Evolutionary conservation across 2,888 invertebrate genomes (phyloP), one percentile per base, ranked within the genome.

Genomic region (Dryocosmus kuriphilus): DNA sequence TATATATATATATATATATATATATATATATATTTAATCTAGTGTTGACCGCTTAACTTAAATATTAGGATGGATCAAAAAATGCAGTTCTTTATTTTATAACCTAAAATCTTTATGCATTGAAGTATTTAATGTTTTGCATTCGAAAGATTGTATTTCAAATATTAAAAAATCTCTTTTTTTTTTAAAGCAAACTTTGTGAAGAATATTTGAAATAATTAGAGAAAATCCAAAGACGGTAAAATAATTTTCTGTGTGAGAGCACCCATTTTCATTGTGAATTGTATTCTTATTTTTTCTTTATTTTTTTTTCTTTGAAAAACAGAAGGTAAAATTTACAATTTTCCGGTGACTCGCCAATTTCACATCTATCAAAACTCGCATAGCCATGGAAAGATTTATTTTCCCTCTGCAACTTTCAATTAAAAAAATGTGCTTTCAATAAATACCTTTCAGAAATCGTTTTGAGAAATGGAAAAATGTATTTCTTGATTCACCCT

Each of bases 41-140:
- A 88, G 86, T 86, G 81, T 86, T 85, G 83, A 85, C 82, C 81
- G 76, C 80, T 82, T 81, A 78, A 83, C 78, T 81, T 51, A 82
- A 83, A 85, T 67, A 81, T 80, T 80, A 51, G 30, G 46, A n/a
- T 51, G 51, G 30, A 71, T 71, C 51, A n/a, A 51, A 11, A 71
- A 51, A 71, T 67, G 9, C 9, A 63, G 5, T 38, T 38, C 1
- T 38, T 38, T 38, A 51, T 22, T 51, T n/a, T 51, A 8, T n/a
- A 22, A 22, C n/a, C 2, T n/a, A 22, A 22, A 51, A 2, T 46
- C 19, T 46, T 4, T 46, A 19, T 19, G n/a, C 14, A 7, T 51
- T 51, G 1, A 51, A 14, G 0, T 16, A 16, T 0, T 16, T 41
- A 4, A 41, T 41, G 41, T 41, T 41, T 41, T 41, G 41, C 16